Evolutionary conservation across 2,888 invertebrate species (phyloP).

Genomic region (Parochlus steinenii): DNA sequence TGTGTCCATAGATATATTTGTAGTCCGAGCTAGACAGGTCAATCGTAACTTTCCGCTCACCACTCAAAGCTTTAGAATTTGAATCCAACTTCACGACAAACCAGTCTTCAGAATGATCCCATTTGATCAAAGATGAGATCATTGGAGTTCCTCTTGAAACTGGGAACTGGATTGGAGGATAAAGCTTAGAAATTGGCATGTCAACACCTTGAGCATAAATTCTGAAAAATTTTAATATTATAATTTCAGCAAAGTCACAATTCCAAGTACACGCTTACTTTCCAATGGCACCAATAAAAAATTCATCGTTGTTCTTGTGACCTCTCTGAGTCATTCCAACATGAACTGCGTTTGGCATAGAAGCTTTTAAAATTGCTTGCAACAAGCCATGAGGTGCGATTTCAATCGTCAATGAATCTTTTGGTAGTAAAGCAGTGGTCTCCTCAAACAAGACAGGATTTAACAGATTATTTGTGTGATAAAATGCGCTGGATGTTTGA

Average conservation of each 20-base stretch:
- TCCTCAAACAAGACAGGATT: constrained; percentile 68
- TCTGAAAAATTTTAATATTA: constrained; percentile 28
- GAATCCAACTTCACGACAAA: constrained; percentile 19
- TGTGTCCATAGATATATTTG: constrained; percentile 60
- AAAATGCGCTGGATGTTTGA: constrained; percentile 54
- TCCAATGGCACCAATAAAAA: constrained; percentile 44
- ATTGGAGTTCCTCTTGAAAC: constrained; percentile 68
- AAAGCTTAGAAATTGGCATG: constrained; percentile 51
- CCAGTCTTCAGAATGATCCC: constrained; percentile 64
- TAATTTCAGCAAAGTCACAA: not conserved
- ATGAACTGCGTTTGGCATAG: constrained; percentile 52
- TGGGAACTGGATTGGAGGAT: constrained; percentile 52
- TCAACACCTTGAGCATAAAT: constrained; percentile 57
- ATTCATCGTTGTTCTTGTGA: constrained; percentile 44
- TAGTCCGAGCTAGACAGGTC: constrained; percentile 43
- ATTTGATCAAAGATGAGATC: constrained; percentile 57
- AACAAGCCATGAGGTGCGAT: constrained; percentile 81
- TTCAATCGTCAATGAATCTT: constrained; percentile 70
- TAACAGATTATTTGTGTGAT: constrained; percentile 63
- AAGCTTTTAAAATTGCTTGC: constrained; percentile 70
- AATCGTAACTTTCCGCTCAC: constrained; percentile 40
- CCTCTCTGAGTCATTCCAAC: constrained; percentile 58
- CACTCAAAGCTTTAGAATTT: constrained; percentile 28
- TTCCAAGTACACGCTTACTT: constrained; percentile 32
- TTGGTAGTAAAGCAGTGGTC: constrained; percentile 58